Base-by-base conservation (phyloP, 2,888 invertebrate genomes). In the Spodoptera picta region DNA sequence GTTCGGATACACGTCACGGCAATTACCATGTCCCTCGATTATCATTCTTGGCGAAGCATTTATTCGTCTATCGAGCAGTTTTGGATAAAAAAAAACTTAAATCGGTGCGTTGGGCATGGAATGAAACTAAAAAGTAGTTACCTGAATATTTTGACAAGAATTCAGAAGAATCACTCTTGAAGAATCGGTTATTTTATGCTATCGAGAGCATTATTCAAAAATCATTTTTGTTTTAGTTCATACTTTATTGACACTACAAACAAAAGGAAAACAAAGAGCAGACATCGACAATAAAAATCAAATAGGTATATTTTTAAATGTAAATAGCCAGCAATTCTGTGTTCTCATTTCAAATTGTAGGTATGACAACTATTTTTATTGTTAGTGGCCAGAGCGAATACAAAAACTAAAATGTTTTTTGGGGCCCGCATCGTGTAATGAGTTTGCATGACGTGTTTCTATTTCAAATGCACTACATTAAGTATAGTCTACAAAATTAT, bases 21-120 rank as follows among this genome's bases (percentile, higher is more conserved):
- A 88, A 91, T 91, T 90, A 89, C 86, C 84, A 82, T 87, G 88
- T 89, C 83, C 84, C 84, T 84, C 85, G 85, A 86, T 87, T 87
- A 87, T 86, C 84, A 85, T 88, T 87, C 84, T 84, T 82, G 80
- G 80, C 76, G 80, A 77, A 82, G 80, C 81, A 83, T 84, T n/a
- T 85, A 82, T 80, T 82, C 82, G 70, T 79, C 73, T 73, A 77
- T 73, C 61, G 75, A 79, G 67, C 76, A 77, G 82, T 83, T 83
- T 79, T 74, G 73, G 75, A 77, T 73, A 58, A 75, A 36, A 19
- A 19, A 47, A 75, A 72, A 68, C 57, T 63, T 60, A 52, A 54
- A 68, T 63, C 50, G 23, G n/a, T 65, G 14, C 27, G 44, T 51
- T 62, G 47, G n/a, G 48, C 45, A 36, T 45, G 41, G 46, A 42